Percentiles rank a stretch among this genome's conserved stretches.
phyloP scores from a whole-genome alignment of 2,888 invertebrate species.

The Drosophila ustulata region DNA sequence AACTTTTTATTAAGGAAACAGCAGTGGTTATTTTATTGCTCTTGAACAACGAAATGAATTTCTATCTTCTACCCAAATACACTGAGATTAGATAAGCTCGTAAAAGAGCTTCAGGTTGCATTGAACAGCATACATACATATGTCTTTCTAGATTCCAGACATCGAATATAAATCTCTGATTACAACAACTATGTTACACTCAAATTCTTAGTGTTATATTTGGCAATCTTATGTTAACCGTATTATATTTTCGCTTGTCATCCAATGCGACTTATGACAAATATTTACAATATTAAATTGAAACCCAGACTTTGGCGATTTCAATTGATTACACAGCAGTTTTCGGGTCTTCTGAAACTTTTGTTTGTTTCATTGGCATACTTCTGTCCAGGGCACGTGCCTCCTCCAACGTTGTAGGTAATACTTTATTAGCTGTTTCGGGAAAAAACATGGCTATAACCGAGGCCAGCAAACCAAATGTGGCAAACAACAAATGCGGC shows the following conservation, averaged over 20 bases:
- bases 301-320: conserved; percentile 7
- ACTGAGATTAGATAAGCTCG: conserved; percentile 39
- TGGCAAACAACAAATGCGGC: conserved; percentile 87
- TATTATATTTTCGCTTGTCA: conserved; percentile 30
- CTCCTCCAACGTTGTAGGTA: conserved; percentile 88
- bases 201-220: background rate
- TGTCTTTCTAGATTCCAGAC: background rate
- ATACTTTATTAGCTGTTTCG: conserved; percentile 87
- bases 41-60: background rate
- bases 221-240: conserved; percentile 1
- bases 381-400: conserved; percentile 80
- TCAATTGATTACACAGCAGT: conserved; percentile 38
- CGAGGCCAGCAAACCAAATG: conserved; percentile 86
- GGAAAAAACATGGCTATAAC: conserved; percentile 87
- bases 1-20: conserved; percentile 15
- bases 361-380: conserved; percentile 6
- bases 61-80: background rate
- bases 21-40: conserved; percentile 7
- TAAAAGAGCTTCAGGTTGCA: background rate
- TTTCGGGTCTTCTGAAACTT: conserved; percentile 19
- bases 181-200: conserved; percentile 5
- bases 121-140: background rate
- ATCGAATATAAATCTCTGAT: conserved; percentile 5
- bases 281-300: conserved; percentile 32
- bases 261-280: conserved; percentile 9